Base-by-base conservation (phyloP, 2,113 vertebrate genomes). In the Illadopsis cleaveri region DNA sequence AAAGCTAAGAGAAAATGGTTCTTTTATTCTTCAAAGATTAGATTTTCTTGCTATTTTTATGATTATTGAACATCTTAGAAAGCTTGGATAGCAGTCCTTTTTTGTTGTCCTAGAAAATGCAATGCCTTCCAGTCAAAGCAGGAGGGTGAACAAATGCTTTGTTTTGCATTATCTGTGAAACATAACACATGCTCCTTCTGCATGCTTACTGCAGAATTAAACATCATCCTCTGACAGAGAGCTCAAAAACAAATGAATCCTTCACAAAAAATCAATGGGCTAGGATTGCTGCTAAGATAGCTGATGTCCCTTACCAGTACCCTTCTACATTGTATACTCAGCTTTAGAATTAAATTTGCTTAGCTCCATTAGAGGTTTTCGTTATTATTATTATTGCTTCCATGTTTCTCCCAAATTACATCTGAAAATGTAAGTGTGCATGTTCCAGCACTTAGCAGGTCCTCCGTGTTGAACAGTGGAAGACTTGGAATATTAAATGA, bases 111-210 rank as follows among this genome's bases (percentile, higher is more conserved):
- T 89, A 93, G 82, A 96, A 97, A 96, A 86, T 3, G 9, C 76
- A 61, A 13, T 83, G 37, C 86, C 90, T 97, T 94, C 57, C 33
- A 91, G 78, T 83, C 77, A 91, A 76, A 80, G 45, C 51, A 56
- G 54, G 58, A 94, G 68, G 82, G n/a, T 96, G 83, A 92, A 65
- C 57, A 93, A 91, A 77, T 88, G 65, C 91, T 94, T 97, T 95
- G 60, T 81, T 97, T 96, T 97, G 75, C 90, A 86, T 97, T 95
- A 87, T 95, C 92, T 84, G 68, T 92, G 95, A 96, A 98, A 96
- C 86, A 31, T 81, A 85, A 87, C 76, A 75, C 70, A 65, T 69
- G 60, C 45, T 85, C 25, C 38, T 86, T 66, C 87, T 94, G 73
- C 81, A 91, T 75, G 83, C 61, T 90, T 82, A 72, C 79, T 91